Base-by-base conservation (phyloP, 2,797 vertebrate genomes). In the Chanos chanos region DNA sequence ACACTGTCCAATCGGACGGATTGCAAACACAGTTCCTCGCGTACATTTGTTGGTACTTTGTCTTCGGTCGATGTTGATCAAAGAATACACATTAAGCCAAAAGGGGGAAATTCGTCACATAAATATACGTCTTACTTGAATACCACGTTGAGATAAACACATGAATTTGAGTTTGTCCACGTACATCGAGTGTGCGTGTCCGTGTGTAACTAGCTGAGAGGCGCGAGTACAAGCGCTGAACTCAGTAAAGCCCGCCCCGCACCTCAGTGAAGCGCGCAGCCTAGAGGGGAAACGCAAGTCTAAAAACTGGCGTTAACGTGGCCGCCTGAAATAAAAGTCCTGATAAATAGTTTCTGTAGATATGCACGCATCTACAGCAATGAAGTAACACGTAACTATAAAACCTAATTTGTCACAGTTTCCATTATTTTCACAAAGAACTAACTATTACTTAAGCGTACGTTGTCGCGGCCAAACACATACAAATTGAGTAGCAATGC, bases 161-260 rank as follows among this genome's bases (percentile, higher is more conserved):
- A n/a, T 45, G 25, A 7, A 9, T 18, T 5, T 6, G 13, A 7
- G 24, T 48, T 4, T 9, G 27, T 2, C 13, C n/a, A n/a, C 43
- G 44, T 47, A 37, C 43, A 56, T 36, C 27, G 47, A 7, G 53
- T 61, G 58, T 2, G 45, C 53, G 55, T 58, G 60, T 54, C 54
- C 48, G 52, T 45, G 60, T 39, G 62, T 58, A 64, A 64, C 61
- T 30, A 36, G 45, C 60, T 40, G 56, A 59, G 56, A 31, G 79
- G 80, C 81, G 62, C 64, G 75, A 80, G 83, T 75, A 80, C 69
- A 68, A 65, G 85, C 79, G 86, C 83, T 81, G 83, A 58, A 80
- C 81, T 67, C 68, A 31, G 12, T 16, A 22, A 61, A 82, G 83
- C 82, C 83, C 86, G 81, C 81, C 85, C 85, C 83, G 76, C 83